Conservation (phyloP, 2,888 invertebrate genomes). For the Polymixis lichenea region DNA sequence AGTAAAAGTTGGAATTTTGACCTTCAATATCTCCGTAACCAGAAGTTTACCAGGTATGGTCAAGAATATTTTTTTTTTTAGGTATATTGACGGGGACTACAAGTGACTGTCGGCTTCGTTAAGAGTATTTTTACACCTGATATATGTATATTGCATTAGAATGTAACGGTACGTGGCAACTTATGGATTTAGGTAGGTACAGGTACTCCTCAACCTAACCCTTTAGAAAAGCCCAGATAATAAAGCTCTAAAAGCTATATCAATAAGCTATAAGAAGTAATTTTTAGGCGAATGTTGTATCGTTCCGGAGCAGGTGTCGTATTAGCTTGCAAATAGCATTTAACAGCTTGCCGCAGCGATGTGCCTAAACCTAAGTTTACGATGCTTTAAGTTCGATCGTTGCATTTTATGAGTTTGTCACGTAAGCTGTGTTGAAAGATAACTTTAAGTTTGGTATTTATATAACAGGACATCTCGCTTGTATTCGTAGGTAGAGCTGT, state of each 20-base stretch:
- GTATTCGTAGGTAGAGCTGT: not conserved
- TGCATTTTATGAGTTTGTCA: slow-evolving; percentile 44
- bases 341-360: slow-evolving; percentile 38
- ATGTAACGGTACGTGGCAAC: too few species aligned
- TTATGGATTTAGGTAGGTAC: too few species aligned
- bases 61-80: too few species aligned
- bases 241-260: slow-evolving; percentile 18
- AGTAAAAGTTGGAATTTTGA: too few species aligned
- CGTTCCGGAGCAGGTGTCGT: slow-evolving; percentile 43
- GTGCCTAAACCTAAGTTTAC: slow-evolving; percentile 49
- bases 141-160: too few species aligned
- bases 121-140: too few species aligned
- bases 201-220: too few species aligned
- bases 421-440: slow-evolving; percentile 10
- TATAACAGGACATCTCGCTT: not conserved
- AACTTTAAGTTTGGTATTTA: slow-evolving; percentile 17
- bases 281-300: slow-evolving; percentile 32
- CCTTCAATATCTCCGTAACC: too few species aligned
- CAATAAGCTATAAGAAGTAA: slow-evolving; percentile 22
- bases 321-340: slow-evolving; percentile 54
- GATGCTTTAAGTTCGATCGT: slow-evolving; percentile 44
- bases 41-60: too few species aligned
- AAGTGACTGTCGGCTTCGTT: too few species aligned
- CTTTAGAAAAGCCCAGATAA: too few species aligned
- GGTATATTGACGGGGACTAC: too few species aligned